Percentiles rank a stretch among this genome's conserved stretches.
Conservation (phyloP, 2,113 vertebrate species). For the Pagrus major region DNA sequence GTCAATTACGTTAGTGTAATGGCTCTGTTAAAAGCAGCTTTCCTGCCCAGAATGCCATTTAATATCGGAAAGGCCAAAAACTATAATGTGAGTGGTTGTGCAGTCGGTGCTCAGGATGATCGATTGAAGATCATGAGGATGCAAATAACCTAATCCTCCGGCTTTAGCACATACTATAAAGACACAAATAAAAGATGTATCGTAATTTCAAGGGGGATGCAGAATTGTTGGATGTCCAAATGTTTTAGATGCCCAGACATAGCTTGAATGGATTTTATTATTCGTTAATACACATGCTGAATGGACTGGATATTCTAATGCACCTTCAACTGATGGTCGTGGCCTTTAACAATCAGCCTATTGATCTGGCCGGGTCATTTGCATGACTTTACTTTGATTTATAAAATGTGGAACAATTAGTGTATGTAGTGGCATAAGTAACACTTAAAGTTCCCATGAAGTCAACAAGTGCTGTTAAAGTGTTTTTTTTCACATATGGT, state of each 20-base stretch:
- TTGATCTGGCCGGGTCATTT: slow-evolving; percentile 10
- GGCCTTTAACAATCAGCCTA: slow-evolving; percentile 15
- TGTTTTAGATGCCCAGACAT: not conserved
- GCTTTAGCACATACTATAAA: not conserved
- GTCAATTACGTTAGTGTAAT: slow-evolving; percentile 7
- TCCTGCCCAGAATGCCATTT: not conserved
- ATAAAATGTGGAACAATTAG: slow-evolving; percentile 10
- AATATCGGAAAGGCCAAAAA: not conserved
- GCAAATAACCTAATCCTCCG: not conserved
- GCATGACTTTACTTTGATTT: slow-evolving; percentile 3
- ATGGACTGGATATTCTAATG: not conserved
- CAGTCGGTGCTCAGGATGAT: slow-evolving; percentile 5
- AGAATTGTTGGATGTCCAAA: not conserved
- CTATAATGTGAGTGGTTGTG: not conserved
- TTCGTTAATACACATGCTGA: not conserved
- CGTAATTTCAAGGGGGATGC: not conserved
- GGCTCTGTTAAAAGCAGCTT: slow-evolving; percentile 8
- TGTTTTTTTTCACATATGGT: too few relatives aligned
- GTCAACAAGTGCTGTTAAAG: too few relatives aligned
- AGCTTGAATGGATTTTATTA: not conserved
- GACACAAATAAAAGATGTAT: slow-evolving; percentile 7
- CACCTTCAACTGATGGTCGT: slow-evolving; percentile 8
- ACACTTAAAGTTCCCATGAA: too few relatives aligned
- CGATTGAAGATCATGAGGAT: not conserved
- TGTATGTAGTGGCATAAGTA: not conserved